Percentiles rank a stretch among this genome's conserved stretches.
Conservation (phyloP, 2,888 invertebrate species). For the Spilarctia lutea region DNA sequence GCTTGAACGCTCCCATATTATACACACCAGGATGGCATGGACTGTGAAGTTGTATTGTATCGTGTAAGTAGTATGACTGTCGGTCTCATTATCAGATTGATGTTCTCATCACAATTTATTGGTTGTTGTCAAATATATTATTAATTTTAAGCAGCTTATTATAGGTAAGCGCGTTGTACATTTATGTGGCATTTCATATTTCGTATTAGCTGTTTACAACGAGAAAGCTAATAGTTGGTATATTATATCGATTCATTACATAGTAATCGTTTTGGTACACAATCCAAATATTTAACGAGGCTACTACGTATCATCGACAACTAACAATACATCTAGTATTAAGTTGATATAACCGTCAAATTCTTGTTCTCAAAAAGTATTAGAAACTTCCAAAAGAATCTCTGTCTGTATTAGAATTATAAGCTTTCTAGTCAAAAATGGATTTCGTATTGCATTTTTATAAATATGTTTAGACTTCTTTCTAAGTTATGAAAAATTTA, state of each 20-base stretch:
- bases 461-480: slow-evolving; percentile 46
- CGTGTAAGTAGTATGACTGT: slow-evolving; percentile 37
- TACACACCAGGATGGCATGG: slow-evolving; percentile 52
- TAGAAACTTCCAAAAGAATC: slow-evolving; percentile 81
- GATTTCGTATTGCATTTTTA: slow-evolving; percentile 70
- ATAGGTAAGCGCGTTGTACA: slow-evolving; percentile 50
- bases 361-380: slow-evolving; percentile 76
- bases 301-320: slow-evolving; percentile 70
- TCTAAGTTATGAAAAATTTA: slow-evolving; percentile 48
- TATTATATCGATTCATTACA: slow-evolving; percentile 27
- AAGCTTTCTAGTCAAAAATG: slow-evolving; percentile 86
- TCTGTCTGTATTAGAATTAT: slow-evolving; percentile 83
- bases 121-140: slow-evolving; percentile 59
- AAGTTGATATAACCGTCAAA: slow-evolving; percentile 68
- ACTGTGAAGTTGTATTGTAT: slow-evolving; percentile 59
- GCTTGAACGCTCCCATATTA: too few species aligned
- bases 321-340: slow-evolving; percentile 70
- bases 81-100: slow-evolving; percentile 56
- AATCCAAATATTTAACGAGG: slow-evolving; percentile 76
- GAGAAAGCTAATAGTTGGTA: slow-evolving; percentile 31
- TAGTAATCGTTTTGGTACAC: slow-evolving; percentile 50
- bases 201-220: slow-evolving; percentile 46
- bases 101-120: slow-evolving; percentile 57
- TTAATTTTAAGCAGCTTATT: slow-evolving; percentile 66
- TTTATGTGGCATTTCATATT: slow-evolving; percentile 44